Conservation (phyloP, 2,888 invertebrate genomes). For the Epicampocera succincta region DNA sequence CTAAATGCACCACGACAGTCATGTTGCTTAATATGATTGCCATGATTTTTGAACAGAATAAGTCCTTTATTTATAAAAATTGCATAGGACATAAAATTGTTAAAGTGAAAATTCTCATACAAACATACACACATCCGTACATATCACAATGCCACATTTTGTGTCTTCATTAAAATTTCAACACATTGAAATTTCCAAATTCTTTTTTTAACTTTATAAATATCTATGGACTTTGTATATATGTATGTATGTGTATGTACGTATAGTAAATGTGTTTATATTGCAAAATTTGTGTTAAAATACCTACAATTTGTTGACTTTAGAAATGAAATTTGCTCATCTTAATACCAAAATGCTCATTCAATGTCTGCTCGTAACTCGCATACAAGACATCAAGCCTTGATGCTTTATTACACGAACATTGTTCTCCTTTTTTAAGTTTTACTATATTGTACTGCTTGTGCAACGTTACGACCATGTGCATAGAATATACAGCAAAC, state of each 20-base stretch:
- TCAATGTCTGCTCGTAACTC: neutral
- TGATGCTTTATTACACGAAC: conserved; percentile 52
- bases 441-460: conserved; percentile 11
- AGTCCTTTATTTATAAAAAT: too few relatives aligned
- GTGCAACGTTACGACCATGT: conserved; percentile 14
- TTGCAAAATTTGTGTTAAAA: neutral
- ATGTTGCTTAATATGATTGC: too few relatives aligned
- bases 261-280: neutral
- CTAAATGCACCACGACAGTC: too few relatives aligned
- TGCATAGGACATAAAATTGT: too few relatives aligned
- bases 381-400: conserved; percentile 8
- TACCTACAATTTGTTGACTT: conserved; percentile 57
- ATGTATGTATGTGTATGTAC: neutral
- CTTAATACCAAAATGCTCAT: conserved; percentile 54
- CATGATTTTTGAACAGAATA: too few relatives aligned
- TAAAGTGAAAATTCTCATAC: too few relatives aligned
- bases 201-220: conserved; percentile 38
- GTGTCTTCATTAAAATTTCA: conserved; percentile 8
- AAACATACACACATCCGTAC: too few relatives aligned
- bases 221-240: neutral
- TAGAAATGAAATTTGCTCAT: conserved; percentile 63
- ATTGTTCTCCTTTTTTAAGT: conserved; percentile 29
- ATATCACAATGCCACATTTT: conserved; percentile 10
- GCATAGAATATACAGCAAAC: conserved; percentile 34
- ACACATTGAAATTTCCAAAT: conserved; percentile 9